Base-by-base conservation (phyloP, 2,888 invertebrate species). In the Stenichneumon culpator region DNA sequence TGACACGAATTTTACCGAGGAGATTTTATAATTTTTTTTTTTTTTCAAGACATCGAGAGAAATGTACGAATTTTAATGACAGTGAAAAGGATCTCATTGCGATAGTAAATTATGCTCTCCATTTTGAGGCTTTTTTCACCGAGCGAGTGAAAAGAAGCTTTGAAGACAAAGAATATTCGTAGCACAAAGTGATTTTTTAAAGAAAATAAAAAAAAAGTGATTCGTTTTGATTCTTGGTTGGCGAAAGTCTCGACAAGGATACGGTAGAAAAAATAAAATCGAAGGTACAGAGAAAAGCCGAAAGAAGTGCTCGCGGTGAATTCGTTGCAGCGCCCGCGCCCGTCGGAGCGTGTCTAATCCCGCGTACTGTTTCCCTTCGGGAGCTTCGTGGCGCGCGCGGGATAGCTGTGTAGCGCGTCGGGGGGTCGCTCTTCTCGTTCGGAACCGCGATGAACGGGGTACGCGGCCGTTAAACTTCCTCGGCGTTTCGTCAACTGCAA, bases 271-370 rank as follows among this genome's bases (percentile, higher is more conserved):
- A 44, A 44, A 44, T 14, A 14, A 44, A 44, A 44, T 44, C 14
- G 44, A 22, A 11, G 22, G 25, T 22, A 7, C 9, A 3, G 25
- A 22, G 57, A 57, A 25, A 0, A 57, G 11, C 57, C 9, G 22
- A 25, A 22, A 14, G 11, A 9, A 57, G 57, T 25, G 57, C 22
- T 57, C 19, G 11, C 57, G 22, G 25, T 22, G 57, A 57, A 57
- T 57, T 57, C 57, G 11, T 57, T 11, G 57, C 57, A 25, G 11
- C 57, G 32, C 44, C 39, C 22, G 69, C 25, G 57, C 36, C 57
- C 25, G 50, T 57, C 47, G 11, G 54, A 70, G 16, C 54, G 47
- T 25, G 47, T 75, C 60, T 44, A 47, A 63, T 60, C 44, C 44
- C 14, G 44, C 44, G 44, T 19, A 52, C n/a, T 19, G 52, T 19